Conservation (phyloP, 2,888 invertebrate species). For the Drosophila algonquin region DNA sequence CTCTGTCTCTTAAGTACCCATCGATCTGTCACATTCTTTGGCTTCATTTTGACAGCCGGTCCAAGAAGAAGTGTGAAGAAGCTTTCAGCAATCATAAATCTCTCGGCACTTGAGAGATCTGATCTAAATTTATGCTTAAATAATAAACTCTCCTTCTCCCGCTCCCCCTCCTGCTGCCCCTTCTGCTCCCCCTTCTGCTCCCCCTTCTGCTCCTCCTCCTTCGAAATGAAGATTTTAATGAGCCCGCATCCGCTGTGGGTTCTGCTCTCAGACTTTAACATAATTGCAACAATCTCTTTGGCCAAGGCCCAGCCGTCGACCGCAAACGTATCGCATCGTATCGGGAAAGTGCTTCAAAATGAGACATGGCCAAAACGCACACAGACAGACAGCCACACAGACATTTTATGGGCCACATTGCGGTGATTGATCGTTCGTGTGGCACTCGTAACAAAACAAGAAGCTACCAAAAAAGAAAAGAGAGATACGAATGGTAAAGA, state of each 20-base stretch:
- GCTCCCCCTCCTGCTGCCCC: not conserved
- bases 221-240: conserved; percentile 36
- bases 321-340: too few relatives aligned
- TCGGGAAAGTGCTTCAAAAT: conserved; percentile 16
- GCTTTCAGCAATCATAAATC: conserved; percentile 46
- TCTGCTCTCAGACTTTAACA: conserved; percentile 41
- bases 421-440: conserved; percentile 71
- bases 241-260: conserved; percentile 52
- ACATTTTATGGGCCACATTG: conserved; percentile 46
- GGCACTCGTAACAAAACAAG: conserved; percentile 46
- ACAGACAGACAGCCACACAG: not conserved
- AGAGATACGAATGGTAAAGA: not conserved
- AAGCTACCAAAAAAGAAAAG: conserved; percentile 22
- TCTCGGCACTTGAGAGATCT: conserved; percentile 46
- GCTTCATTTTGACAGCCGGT: conserved; percentile 20
- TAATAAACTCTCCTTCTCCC: conserved; percentile 31
- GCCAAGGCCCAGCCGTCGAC: conserved; percentile 40
- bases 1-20: not conserved
- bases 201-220: conserved; percentile 1
- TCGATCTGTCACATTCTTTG: conserved; percentile 40
- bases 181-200: conserved; percentile 3
- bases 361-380: conserved; percentile 40
- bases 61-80: conserved; percentile 25
- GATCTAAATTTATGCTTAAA: conserved; percentile 58
- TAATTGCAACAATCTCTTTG: conserved; percentile 66